A percentile compares a stretch with the other conserved stretches of the same genome.
Evolutionary conservation across 2,888 invertebrate genomes (phyloP).

Genomic region (Rhorus exstirpatorius): DNA sequence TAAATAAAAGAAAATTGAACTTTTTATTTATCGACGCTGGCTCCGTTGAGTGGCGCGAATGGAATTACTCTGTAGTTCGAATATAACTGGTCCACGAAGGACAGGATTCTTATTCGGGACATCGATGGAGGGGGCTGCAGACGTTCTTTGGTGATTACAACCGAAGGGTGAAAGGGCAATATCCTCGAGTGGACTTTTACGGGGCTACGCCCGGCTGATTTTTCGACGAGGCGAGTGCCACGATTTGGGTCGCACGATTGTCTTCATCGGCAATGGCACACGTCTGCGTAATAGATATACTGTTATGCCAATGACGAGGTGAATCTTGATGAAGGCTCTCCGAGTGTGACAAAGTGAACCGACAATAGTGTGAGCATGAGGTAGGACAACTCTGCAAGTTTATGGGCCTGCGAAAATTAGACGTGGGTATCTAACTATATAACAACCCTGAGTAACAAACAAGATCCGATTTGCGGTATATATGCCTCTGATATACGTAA

Average conservation of each 20-base stretch:
- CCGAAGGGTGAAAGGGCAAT: slow-evolving; percentile 66
- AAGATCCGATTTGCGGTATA: not conserved
- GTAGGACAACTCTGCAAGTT: slow-evolving; percentile 39
- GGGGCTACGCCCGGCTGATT: slow-evolving; percentile 67
- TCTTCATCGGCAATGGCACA: slow-evolving; percentile 18
- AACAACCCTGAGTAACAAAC: not conserved
- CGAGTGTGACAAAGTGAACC: slow-evolving; percentile 50
- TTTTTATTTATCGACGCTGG: slow-evolving; percentile 15
- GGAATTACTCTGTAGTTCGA: slow-evolving; percentile 45
- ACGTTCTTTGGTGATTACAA: slow-evolving; percentile 30
- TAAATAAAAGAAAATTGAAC: slow-evolving; percentile 32
- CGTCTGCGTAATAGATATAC: slow-evolving; percentile 58
- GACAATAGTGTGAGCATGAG: slow-evolving; percentile 33
- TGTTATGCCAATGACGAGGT: slow-evolving; percentile 40
- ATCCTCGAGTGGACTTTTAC: slow-evolving; percentile 69
- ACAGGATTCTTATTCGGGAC: slow-evolving; percentile 49
- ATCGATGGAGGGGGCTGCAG: slow-evolving; percentile 10
- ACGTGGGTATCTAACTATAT: slow-evolving; percentile 22
- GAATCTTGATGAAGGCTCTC: slow-evolving; percentile 52
- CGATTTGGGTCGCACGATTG: slow-evolving; percentile 49
- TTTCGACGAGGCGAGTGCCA: slow-evolving; percentile 53
- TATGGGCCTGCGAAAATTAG: slow-evolving; percentile 72
- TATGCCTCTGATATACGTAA: too few species aligned
- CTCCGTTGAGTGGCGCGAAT: slow-evolving; percentile 24
- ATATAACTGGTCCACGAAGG: slow-evolving; percentile 21